A percentile compares a stretch with the other conserved stretches of the same genome.
Evolutionary conservation across 2,797 vertebrate species (phyloP).

Genomic region (Pristis pectinata): DNA sequence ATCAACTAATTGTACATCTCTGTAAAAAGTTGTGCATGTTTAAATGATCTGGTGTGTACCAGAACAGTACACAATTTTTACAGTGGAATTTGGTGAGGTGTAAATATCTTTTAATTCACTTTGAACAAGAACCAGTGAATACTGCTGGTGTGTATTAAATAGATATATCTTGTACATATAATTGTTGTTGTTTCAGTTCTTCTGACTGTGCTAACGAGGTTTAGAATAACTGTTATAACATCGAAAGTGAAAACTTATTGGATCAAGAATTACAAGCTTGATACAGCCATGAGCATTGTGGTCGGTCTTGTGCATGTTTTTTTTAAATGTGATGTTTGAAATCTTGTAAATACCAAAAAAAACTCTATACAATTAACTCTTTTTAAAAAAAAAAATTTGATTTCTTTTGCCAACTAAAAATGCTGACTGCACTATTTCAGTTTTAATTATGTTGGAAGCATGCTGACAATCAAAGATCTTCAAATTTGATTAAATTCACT

Average conservation of each 20-base stretch:
- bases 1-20: slow-evolving; percentile 35
- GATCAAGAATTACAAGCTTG: background rate
- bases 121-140: slow-evolving; percentile 23
- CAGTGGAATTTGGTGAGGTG: slow-evolving; percentile 32
- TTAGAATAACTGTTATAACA: slow-evolving; percentile 25
- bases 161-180: slow-evolving; percentile 32
- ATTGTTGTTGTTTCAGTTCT: slow-evolving; percentile 31
- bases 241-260: background rate
- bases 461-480: background rate
- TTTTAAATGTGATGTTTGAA: background rate
- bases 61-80: slow-evolving; percentile 37
- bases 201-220: slow-evolving; percentile 35
- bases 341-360: background rate
- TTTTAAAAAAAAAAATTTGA: background rate
- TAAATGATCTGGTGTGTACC: slow-evolving; percentile 11
- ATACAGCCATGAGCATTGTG: background rate
- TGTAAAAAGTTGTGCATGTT: slow-evolving; percentile 37
- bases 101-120: slow-evolving; percentile 27
- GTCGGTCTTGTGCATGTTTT: background rate
- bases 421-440: slow-evolving; percentile 3
- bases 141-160: slow-evolving; percentile 36
- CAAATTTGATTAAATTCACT: background rate
- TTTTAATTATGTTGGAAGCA: slow-evolving; percentile 25
- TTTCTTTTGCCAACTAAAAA: background rate
- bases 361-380: background rate